These are phyloP conservation scores for Azemiops feae DNA, from an alignment of 2,113 vertebrate genomes.

Conservation along the genomic window DNA sequence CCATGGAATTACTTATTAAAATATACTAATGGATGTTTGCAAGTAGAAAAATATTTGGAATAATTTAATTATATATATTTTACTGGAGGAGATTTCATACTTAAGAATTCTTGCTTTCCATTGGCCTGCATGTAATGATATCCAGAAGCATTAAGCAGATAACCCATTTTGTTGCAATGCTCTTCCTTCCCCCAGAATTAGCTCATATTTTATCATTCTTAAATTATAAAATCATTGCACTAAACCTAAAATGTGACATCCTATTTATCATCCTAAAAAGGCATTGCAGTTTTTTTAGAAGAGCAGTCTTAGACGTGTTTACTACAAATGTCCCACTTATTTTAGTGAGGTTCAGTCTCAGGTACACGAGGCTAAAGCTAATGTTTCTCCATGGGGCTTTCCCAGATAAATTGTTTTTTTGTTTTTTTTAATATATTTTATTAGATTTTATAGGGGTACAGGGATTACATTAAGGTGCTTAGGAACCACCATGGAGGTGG, in stretches of 20 bases:
- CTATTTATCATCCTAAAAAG: background rate
- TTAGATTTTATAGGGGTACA: too few relatives aligned
- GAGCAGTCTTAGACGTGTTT: background rate
- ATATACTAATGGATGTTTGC: background rate
- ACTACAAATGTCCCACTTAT: background rate
- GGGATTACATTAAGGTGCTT: too few relatives aligned
- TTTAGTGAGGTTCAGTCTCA: background rate
- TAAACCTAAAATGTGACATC: background rate
- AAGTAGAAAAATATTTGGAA: background rate
- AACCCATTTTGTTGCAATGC: background rate
- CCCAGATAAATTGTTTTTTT: background rate
- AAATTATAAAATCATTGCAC: background rate
- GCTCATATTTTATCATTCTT: background rate
- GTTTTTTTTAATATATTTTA: too few relatives aligned
- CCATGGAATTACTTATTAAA: background rate
- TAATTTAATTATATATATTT: background rate
- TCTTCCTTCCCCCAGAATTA: background rate
- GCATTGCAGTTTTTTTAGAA: background rate
- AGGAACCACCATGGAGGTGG: too few relatives aligned
- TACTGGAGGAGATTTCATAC: background rate
- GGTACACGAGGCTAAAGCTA: background rate
- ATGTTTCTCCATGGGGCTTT: background rate
- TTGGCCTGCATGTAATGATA: background rate
- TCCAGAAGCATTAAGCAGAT: background rate
- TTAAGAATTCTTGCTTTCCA: background rate